phyloP scores from a whole-genome alignment of 2,797 vertebrate species.

The Acrossocheilus wenchowensis region DNA sequence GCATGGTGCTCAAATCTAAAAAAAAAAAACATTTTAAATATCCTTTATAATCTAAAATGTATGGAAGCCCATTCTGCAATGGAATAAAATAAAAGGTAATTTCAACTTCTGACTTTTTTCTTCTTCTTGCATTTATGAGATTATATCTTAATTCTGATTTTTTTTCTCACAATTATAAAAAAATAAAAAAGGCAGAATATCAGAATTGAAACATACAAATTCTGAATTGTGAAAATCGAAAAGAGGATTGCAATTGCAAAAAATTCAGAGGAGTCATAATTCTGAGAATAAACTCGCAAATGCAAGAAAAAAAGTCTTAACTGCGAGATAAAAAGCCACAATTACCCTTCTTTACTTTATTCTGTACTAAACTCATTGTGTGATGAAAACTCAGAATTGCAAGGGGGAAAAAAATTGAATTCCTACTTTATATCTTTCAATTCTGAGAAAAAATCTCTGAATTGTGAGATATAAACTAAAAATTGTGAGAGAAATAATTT shows the following conservation, averaged over 20 bases:
- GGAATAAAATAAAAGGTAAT: neutral
- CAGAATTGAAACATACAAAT: no score
- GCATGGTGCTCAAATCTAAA: neutral
- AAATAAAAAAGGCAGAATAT: no score
- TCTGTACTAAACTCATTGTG: no score
- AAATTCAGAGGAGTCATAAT: neutral
- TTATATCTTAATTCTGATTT: neutral
- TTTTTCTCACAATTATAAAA: no score
- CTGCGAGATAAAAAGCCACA: no score
- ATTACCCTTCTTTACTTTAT: no score
- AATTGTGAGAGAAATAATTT: no score
- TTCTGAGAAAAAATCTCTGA: no score
- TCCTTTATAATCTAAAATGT: neutral
- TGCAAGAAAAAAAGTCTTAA: neutral
- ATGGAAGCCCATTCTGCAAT: neutral
- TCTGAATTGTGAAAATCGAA: no score
- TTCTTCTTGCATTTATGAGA: neutral
- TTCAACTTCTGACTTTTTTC: neutral
- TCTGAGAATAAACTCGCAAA: neutral
- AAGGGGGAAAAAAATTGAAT: no score
- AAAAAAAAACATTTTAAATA: neutral
- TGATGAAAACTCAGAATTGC: no score
- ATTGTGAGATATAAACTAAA: neutral
- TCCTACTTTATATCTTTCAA: neutral
- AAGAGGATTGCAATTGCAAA: neutral